Conservation (phyloP, 2,113 vertebrate genomes). For the Merops nubicus region DNA sequence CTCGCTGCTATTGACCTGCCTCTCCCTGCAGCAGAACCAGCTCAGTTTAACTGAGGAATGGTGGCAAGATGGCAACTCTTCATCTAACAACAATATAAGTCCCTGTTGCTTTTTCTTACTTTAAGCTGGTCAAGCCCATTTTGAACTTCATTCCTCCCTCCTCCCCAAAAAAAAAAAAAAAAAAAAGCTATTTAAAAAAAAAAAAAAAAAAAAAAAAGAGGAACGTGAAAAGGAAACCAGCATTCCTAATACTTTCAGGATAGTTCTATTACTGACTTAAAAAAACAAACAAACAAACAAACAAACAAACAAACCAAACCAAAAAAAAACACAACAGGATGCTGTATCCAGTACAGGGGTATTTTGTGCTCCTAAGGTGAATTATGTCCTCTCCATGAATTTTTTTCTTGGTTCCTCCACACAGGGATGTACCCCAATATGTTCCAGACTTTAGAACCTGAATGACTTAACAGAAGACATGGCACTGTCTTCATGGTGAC, state of each 20-base stretch:
- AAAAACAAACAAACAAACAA: neutral
- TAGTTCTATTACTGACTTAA: neutral
- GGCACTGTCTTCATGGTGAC: neutral
- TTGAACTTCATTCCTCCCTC: rapidly evolving
- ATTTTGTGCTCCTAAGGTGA: neutral
- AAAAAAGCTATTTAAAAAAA: too few relatives aligned
- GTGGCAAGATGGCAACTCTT: neutral
- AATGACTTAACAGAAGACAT: neutral
- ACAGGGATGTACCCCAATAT: neutral
- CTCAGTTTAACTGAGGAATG: neutral
- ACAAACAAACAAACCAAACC: too few relatives aligned
- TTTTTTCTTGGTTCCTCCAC: neutral
- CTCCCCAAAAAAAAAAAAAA: neutral
- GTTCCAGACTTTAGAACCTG: neutral
- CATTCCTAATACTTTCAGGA: neutral
- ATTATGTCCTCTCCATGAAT: neutral
- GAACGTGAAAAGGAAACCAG: neutral
- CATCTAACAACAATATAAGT: neutral
- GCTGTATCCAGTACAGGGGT: neutral
- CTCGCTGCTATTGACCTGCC: neutral
- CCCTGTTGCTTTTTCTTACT: neutral
- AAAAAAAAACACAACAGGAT: neutral
- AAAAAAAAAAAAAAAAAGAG: too few relatives aligned
- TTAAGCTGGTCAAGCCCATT: neutral
- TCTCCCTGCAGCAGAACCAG: neutral